These are phyloP conservation scores for Pseudocheirus occidentalis DNA, from an alignment of 2,797 vertebrate genomes.

Conservation along the genomic window DNA sequence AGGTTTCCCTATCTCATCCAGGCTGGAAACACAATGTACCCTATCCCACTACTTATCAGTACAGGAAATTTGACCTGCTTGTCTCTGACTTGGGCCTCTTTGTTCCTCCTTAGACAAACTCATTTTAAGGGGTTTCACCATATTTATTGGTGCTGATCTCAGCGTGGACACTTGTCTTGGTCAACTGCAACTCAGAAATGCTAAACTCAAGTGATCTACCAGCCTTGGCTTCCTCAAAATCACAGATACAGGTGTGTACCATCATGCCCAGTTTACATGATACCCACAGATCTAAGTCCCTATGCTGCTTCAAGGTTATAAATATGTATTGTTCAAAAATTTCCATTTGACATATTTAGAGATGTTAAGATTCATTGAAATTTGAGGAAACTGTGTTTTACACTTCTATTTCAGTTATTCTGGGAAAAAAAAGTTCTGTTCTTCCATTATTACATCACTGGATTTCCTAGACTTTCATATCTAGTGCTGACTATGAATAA, in stretches of 20 bases:
- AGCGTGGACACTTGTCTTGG: background rate
- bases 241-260: background rate
- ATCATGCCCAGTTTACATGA: background rate
- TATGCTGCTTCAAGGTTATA: background rate
- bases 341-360: background rate
- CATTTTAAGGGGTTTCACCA: background rate
- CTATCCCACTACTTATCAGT: background rate
- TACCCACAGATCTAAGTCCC: conserved; percentile 22
- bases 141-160: background rate
- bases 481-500: background rate
- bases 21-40: background rate
- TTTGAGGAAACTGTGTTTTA: background rate
- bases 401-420: background rate
- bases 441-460: background rate
- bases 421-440: background rate
- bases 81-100: background rate
- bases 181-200: background rate
- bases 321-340: background rate
- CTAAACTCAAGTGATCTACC: background rate
- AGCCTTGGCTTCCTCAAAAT: background rate
- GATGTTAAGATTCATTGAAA: background rate
- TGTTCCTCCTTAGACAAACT: background rate
- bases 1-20: background rate
- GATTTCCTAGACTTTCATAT: background rate
- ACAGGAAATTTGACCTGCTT: background rate